These are phyloP conservation scores for Hypothenemus hampei DNA, from an alignment of 1,140 invertebrate genomes.

Conservation along the genomic window DNA sequence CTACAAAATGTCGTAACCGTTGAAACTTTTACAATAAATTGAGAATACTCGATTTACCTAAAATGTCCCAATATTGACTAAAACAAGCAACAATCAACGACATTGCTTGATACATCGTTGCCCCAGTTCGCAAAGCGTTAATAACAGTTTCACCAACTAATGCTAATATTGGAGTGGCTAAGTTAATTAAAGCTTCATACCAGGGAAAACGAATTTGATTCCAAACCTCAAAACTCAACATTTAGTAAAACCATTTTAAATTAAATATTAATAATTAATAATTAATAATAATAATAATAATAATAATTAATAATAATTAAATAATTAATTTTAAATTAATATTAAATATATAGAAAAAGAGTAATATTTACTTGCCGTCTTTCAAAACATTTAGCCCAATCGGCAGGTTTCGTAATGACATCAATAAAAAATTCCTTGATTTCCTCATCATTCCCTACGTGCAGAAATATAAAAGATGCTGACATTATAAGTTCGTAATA, in stretches of 20 bases:
- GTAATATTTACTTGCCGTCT: slow-evolving; percentile 57
- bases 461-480: slow-evolving; percentile 50
- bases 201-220: slow-evolving; percentile 69
- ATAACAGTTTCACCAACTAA: slow-evolving; percentile 61
- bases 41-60: slow-evolving; percentile 36
- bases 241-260: too few species aligned
- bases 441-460: slow-evolving; percentile 56
- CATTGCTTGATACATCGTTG: slow-evolving; percentile 71
- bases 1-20: slow-evolving; percentile 31
- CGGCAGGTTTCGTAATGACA: slow-evolving; percentile 50
- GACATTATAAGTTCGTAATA: slow-evolving; percentile 41
- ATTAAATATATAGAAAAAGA: background rate
- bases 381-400: slow-evolving; percentile 66
- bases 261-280: too few species aligned
- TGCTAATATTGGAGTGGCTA: slow-evolving; percentile 54
- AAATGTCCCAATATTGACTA: slow-evolving; percentile 58
- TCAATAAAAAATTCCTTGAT: slow-evolving; percentile 57
- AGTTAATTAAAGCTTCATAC: slow-evolving; percentile 62
- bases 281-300: too few species aligned
- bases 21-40: background rate
- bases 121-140: slow-evolving; percentile 61
- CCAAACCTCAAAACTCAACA: slow-evolving; percentile 56
- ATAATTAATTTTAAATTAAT: background rate
- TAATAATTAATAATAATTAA: background rate
- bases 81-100: slow-evolving; percentile 65